Base-by-base conservation (phyloP, 2,113 vertebrate genomes). In the Lasiurus cinereus region DNA sequence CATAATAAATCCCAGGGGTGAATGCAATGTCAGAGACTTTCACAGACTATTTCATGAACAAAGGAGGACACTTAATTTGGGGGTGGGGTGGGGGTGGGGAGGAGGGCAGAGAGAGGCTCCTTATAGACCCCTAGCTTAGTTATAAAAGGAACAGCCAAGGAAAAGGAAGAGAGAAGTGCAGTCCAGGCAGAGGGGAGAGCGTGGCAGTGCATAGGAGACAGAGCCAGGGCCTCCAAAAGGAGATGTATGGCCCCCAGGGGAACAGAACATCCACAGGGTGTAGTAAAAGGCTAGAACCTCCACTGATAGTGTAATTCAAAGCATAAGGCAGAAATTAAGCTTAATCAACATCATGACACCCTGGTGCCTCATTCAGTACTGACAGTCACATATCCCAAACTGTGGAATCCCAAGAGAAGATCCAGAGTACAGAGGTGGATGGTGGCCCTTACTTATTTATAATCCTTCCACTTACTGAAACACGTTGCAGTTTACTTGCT, bases 231-330 rank as follows among this genome's bases (percentile, higher is more conserved):
- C 62, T 95, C 59, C 36, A 72, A 80, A 67, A 64, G 48, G 46
- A 94, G 79, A 87, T 29, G 7, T 0, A 56, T 10, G n/a, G 21
- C 10, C 22, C 67, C n/a, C 3, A 12, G 43, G 50, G 27, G 59
- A 67, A 46, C 1, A 29, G 76, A 29, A 80, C 12, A 67, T 16
- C 73, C 56, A 48, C 6, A 82, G 54, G n/a, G 64, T 48, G 15
- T 0, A 83, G 66, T 7, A 48, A 88, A 90, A 56, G 88, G 19
- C 62, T 1, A 91, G 33, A 90, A 39, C 70, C 27, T 90, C 76
- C 64, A n/a, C 29, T 91, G 91, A 77, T n/a, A 91, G 6, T 36
- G 16, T 18, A 69, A 93, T 64, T 31, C 64, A 83, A 95, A 77
- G 50, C 69, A 92, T 21, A 54, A 73, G 52, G 66, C 87, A 84